Conservation (phyloP, 2,888 invertebrate genomes). For the Gryllus longicercus region DNA sequence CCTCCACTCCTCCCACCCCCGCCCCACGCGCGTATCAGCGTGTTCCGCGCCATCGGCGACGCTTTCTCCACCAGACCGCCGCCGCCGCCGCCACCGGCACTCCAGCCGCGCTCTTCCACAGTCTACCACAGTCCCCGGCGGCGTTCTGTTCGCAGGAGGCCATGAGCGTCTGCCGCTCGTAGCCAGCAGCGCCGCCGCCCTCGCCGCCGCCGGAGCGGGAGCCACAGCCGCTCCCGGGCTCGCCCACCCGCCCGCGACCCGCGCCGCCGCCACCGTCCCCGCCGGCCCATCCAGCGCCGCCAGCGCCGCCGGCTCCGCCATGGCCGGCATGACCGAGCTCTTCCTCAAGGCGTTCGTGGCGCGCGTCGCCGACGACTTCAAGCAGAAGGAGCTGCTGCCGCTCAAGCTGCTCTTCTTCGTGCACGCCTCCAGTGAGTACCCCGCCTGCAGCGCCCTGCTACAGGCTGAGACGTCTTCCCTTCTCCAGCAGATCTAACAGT, state of each 20-base stretch:
- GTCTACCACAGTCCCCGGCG: no score
- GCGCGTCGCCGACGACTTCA: conserved; percentile 66
- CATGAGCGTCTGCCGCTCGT: background rate
- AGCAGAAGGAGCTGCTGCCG: conserved; percentile 67
- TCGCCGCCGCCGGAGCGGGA: background rate
- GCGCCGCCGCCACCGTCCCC: background rate
- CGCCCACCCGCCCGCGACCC: background rate
- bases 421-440: conserved; percentile 73
- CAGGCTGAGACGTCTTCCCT: no score
- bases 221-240: background rate
- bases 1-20: no score
- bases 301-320: background rate
- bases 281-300: background rate
- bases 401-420: conserved; percentile 74
- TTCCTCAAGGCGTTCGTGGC: conserved; percentile 61
- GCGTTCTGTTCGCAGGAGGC: background rate
- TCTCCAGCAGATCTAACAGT: no score
- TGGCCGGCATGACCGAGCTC: conserved; percentile 34
- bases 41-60: no score
- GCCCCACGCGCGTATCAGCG: no score
- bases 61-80: no score
- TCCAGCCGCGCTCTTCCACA: no score
- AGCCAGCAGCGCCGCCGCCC: background rate
- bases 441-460: no score
- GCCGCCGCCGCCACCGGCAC: no score